Evolutionary conservation across 2,888 invertebrate genomes (phyloP).

Genomic region (Chalcis sispes): DNA sequence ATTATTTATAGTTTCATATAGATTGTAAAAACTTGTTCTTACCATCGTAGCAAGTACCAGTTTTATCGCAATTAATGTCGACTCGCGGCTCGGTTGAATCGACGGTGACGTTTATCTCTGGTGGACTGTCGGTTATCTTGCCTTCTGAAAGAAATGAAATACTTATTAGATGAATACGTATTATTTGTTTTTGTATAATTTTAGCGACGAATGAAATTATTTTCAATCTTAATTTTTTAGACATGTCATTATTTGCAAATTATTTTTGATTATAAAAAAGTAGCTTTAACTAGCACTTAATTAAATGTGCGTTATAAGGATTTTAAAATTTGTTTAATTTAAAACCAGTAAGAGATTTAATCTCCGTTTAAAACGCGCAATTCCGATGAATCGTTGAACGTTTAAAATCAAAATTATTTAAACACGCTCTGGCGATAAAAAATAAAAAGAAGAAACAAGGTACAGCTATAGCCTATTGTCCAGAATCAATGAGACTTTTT

Average conservation of each 20-base stretch:
- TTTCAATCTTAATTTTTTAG: too few species aligned
- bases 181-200: not conserved
- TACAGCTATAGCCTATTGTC: not conserved
- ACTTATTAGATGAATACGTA: not conserved
- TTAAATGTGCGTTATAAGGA: too few species aligned
- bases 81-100: conserved; percentile 73
- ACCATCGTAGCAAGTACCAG: conserved; percentile 97
- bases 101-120: conserved; percentile 40
- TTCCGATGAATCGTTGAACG: not conserved
- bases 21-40: conserved; percentile 76
- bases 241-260: too few species aligned
- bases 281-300: too few species aligned
- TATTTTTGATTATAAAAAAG: too few species aligned
- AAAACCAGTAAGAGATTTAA: too few species aligned
- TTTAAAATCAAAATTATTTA: conserved; percentile 24
- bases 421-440: conserved; percentile 13
- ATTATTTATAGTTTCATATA: not conserved
- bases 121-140: conserved; percentile 40
- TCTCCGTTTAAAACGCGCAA: not conserved
- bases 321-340: too few species aligned
- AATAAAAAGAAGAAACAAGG: not conserved
- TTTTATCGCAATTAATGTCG: conserved; percentile 91
- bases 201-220: too few species aligned
- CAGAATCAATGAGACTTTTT: conserved; percentile 15
- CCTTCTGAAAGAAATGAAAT: conserved; percentile 43